Evolutionary conservation across 2,888 invertebrate species (phyloP).

Genomic region (Thymelicus acteon): DNA sequence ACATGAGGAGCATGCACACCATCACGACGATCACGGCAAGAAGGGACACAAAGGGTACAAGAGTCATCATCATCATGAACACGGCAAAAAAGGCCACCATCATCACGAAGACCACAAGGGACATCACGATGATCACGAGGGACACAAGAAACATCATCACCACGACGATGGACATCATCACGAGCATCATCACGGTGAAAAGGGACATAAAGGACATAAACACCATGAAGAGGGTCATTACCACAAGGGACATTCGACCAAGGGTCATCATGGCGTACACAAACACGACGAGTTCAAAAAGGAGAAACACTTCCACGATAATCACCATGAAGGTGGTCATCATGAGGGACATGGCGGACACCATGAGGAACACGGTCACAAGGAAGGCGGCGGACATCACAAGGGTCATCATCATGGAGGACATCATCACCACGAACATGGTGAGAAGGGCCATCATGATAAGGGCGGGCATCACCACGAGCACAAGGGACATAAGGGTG

Average conservation of each 20-base stretch:
- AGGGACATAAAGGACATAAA: slow-evolving; percentile 86
- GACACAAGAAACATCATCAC: slow-evolving; percentile 87
- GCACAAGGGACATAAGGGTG: slow-evolving; percentile 91
- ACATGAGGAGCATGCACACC: slow-evolving; percentile 86
- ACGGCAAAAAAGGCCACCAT: slow-evolving; percentile 90
- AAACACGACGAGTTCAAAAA: slow-evolving; percentile 94
- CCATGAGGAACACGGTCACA: slow-evolving; percentile 91
- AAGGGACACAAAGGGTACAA: slow-evolving; percentile 91
- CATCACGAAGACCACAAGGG: slow-evolving; percentile 88
- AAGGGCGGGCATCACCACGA: slow-evolving; percentile 93
- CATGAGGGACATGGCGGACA: slow-evolving; percentile 92
- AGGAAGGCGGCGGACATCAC: slow-evolving; percentile 92
- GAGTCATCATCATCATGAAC: slow-evolving; percentile 86
- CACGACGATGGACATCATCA: slow-evolving; percentile 88
- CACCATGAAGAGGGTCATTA: slow-evolving; percentile 87
- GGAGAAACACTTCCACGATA: slow-evolving; percentile 94
- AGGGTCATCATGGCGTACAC: slow-evolving; percentile 93
- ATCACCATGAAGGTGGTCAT: slow-evolving; percentile 91
- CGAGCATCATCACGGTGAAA: slow-evolving; percentile 87
- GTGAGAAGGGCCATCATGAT: slow-evolving; percentile 92
- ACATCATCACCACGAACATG: slow-evolving; percentile 91
- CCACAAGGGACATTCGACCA: slow-evolving; percentile 93
- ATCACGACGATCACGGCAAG: slow-evolving; percentile 88
- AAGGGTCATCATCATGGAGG: slow-evolving; percentile 92
- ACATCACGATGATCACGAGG: slow-evolving; percentile 86